phyloP scores from a whole-genome alignment of 2,113 vertebrate species.

The Dissostichus mawsoni region DNA sequence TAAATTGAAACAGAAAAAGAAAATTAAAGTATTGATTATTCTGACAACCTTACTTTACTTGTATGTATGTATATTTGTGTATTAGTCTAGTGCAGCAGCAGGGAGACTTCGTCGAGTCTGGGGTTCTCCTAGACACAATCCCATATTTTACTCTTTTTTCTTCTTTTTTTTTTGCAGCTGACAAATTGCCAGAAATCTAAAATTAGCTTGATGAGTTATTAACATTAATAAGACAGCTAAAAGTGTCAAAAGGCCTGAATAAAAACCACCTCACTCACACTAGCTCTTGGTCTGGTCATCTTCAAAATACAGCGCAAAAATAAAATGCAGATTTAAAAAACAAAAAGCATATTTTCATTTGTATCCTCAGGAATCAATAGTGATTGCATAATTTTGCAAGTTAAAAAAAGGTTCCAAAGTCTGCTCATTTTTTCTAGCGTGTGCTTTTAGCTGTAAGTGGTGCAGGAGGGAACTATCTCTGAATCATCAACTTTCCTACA shows the following conservation, averaged over 20 bases:
- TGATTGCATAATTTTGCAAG: neutral
- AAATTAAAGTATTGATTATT: too few species aligned
- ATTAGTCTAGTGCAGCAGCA: neutral
- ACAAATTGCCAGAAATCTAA: too few species aligned
- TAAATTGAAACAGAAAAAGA: too few species aligned
- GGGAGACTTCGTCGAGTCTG: neutral
- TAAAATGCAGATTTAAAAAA: too few species aligned
- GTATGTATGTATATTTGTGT: neutral
- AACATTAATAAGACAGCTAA: too few species aligned
- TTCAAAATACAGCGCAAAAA: too few species aligned
- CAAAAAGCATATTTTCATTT: neutral
- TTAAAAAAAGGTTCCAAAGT: slow-evolving; percentile 23
- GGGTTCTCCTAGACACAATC: neutral
- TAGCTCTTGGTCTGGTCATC: too few species aligned
- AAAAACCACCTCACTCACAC: too few species aligned
- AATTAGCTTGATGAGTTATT: too few species aligned
- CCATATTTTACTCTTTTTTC: too few species aligned
- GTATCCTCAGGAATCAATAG: neutral
- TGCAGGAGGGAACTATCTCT: slow-evolving; percentile 37
- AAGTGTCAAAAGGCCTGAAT: too few species aligned
- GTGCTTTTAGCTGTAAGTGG: slow-evolving; percentile 60
- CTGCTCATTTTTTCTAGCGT: slow-evolving; percentile 40
- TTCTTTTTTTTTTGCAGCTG: too few species aligned
- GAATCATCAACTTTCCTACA: slow-evolving; percentile 68
- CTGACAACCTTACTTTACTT: neutral